Conservation (phyloP, 35 echinoderm and acorn worm species). For the Apostichopus californicus region DNA sequence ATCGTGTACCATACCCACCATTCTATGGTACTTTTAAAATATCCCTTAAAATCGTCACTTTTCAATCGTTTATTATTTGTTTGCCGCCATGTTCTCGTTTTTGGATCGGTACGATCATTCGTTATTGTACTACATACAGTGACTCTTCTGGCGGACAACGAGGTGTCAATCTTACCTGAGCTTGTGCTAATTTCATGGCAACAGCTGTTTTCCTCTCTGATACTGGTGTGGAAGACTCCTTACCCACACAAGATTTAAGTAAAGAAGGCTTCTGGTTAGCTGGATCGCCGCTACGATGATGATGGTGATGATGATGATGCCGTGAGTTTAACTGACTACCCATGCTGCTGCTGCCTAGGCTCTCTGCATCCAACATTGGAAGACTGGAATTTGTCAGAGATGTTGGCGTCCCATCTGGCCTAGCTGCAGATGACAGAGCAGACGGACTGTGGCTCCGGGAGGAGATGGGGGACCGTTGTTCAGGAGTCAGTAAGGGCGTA, state of each 20-base stretch:
- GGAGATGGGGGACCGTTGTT: slow-evolving; percentile 75
- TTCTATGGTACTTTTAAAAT: no score
- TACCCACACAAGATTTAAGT: slow-evolving; percentile 84
- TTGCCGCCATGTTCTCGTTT: no score
- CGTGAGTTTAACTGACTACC: slow-evolving; percentile 49
- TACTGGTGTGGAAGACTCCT: slow-evolving; percentile 57
- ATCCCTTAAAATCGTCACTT: no score
- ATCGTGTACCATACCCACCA: no score
- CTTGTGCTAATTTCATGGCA: slow-evolving; percentile 92
- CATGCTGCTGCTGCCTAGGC: slow-evolving; percentile 65
- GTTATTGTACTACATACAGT: no score
- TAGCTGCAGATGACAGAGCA: slow-evolving; percentile 39
- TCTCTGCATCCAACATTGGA: slow-evolving; percentile 76
- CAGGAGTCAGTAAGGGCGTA: slow-evolving; percentile 79
- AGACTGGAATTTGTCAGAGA: slow-evolving; percentile 78
- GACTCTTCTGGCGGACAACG: no score
- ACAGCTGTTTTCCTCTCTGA: slow-evolving; percentile 91
- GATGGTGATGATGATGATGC: not conserved
- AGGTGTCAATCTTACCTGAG: slow-evolving; percentile 76
- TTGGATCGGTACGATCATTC: no score
- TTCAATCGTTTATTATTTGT: no score
- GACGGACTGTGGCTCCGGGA: slow-evolving; percentile 64
- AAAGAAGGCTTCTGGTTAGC: slow-evolving; percentile 44
- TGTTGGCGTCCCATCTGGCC: slow-evolving; percentile 11
- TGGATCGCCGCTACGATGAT: not conserved